These are phyloP conservation scores for Diplodus sargus DNA, from an alignment of 2,797 vertebrate genomes.

Conservation along the genomic window DNA sequence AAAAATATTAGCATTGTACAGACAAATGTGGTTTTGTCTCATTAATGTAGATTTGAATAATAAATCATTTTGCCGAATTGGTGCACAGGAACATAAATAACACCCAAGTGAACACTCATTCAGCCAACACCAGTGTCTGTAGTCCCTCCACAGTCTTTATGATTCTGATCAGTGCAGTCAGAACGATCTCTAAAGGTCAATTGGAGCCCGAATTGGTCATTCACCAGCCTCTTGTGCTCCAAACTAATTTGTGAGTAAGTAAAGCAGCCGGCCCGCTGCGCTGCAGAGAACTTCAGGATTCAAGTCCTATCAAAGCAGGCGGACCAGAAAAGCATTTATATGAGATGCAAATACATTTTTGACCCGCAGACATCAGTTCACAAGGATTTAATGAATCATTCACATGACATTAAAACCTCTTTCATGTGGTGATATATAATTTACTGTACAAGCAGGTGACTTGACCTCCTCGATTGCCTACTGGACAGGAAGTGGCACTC, in stretches of 20 bases:
- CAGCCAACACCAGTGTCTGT: neutral
- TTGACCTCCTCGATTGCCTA: neutral
- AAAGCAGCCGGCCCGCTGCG: slow-evolving; percentile 36
- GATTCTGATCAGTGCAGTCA: slow-evolving; percentile 55
- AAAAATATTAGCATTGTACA: neutral
- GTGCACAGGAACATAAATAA: slow-evolving; percentile 22
- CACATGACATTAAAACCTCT: slow-evolving; percentile 15
- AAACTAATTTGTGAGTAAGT: slow-evolving; percentile 65
- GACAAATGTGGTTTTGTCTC: neutral
- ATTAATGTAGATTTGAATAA: slow-evolving; percentile 1
- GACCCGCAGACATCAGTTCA: slow-evolving; percentile 20
- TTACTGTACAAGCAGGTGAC: slow-evolving; percentile 10
- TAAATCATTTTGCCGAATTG: neutral
- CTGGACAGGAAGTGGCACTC: neutral
- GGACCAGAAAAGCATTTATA: slow-evolving; percentile 30
- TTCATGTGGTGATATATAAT: neutral
- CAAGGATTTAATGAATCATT: slow-evolving; percentile 20
- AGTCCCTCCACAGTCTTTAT: slow-evolving; percentile 33
- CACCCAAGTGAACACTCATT: slow-evolving; percentile 11
- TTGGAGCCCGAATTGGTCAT: slow-evolving; percentile 41
- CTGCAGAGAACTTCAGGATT: slow-evolving; percentile 42
- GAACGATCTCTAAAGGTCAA: slow-evolving; percentile 71
- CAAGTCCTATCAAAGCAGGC: slow-evolving; percentile 22
- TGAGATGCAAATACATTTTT: slow-evolving; percentile 11
- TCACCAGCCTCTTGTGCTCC: slow-evolving; percentile 55